Evolutionary conservation across 2,113 vertebrate species (phyloP).

Genomic region (Mugil cephalus): DNA sequence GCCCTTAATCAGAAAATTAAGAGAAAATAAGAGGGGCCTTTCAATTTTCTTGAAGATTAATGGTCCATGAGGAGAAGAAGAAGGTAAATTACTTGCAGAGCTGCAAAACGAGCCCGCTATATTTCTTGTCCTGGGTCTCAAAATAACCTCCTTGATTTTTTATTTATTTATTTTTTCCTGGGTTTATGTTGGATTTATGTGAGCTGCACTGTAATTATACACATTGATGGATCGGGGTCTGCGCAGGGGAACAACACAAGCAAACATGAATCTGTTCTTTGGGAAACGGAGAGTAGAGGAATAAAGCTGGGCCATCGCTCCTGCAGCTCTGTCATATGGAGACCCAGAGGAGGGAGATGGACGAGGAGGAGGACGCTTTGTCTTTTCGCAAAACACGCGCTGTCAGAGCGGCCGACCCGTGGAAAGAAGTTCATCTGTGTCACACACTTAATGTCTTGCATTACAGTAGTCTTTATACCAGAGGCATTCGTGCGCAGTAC

Average conservation of each 20-base stretch:
- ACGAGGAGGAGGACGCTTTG: constrained; percentile 21
- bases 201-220: constrained; percentile 14
- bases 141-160: constrained; percentile 11
- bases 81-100: constrained; percentile 48
- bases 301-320: constrained; percentile 34
- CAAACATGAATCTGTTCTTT: constrained; percentile 43
- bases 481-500: too few relatives aligned
- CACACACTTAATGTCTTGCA: background rate
- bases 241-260: constrained; percentile 16
- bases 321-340: constrained; percentile 28
- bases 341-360: constrained; percentile 21
- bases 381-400: constrained; percentile 11
- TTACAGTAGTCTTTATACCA: too few relatives aligned
- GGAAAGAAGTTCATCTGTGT: constrained; percentile 15
- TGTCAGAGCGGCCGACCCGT: constrained; percentile 4
- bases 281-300: constrained; percentile 24
- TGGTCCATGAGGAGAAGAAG: background rate
- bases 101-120: constrained; percentile 23
- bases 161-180: constrained; percentile 22
- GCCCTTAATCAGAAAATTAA: constrained; percentile 18
- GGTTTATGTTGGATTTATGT: constrained; percentile 38
- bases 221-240: constrained; percentile 43
- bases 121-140: constrained; percentile 8
- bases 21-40: background rate
- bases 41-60: constrained; percentile 14